phyloP scores from a whole-genome alignment of 1,140 invertebrate species.

The Aphaenogaster rudis region DNA sequence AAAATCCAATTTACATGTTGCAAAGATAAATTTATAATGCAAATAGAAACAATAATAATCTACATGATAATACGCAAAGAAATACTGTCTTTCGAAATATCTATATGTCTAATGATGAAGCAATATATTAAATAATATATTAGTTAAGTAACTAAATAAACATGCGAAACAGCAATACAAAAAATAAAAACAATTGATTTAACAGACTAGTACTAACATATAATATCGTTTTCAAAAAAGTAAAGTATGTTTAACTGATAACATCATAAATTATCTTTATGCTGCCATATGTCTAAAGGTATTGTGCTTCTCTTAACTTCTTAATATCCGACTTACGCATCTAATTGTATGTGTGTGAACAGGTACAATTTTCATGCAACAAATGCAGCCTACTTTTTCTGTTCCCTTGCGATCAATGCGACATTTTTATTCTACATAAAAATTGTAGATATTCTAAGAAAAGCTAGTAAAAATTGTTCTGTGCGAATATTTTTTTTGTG shows the following conservation, averaged over 20 bases:
- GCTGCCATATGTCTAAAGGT: slow-evolving; percentile 1
- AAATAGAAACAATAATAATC: slow-evolving; percentile 24
- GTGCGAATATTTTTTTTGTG: slow-evolving; percentile 28
- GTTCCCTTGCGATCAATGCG: slow-evolving; percentile 34
- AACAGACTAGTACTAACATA: slow-evolving; percentile 41
- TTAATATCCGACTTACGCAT: slow-evolving; percentile 40
- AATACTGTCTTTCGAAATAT: slow-evolving; percentile 2
- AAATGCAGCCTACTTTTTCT: slow-evolving; percentile 47
- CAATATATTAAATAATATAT: slow-evolving; percentile 47
- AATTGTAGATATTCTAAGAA: slow-evolving; percentile 3
- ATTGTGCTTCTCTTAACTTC: background rate
- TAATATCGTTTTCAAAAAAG: background rate
- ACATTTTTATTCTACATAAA: slow-evolving; percentile 44
- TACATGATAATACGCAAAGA: slow-evolving; percentile 6
- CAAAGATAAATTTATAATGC: background rate
- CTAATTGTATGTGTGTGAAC: slow-evolving; percentile 57
- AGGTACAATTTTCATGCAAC: slow-evolving; percentile 73
- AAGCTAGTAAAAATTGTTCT: slow-evolving; percentile 2
- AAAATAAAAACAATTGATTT: slow-evolving; percentile 28
- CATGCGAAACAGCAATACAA: slow-evolving; percentile 27
- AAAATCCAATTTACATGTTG: slow-evolving; percentile 1
- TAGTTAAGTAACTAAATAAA: slow-evolving; percentile 48
- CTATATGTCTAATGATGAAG: slow-evolving; percentile 16
- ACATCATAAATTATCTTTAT: slow-evolving; percentile 20
- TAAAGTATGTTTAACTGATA: background rate